Conservation (phyloP, 2,888 invertebrate species). For the Tinea trinotella region DNA sequence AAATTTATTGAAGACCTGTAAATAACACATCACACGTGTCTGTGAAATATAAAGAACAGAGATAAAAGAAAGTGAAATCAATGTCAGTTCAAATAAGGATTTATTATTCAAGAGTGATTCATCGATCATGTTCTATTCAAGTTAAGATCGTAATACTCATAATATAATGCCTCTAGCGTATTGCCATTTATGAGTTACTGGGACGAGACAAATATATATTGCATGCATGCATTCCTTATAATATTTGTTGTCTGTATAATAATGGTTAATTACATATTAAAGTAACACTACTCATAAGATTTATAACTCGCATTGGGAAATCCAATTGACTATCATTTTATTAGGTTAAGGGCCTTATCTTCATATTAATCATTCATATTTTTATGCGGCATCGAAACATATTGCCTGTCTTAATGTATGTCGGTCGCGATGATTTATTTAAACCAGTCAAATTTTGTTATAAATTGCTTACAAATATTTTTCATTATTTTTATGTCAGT, state of each 20-base stretch:
- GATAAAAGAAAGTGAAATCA: conserved; percentile 12
- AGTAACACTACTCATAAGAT: conserved; percentile 35
- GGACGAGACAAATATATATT: background rate
- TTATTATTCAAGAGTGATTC: conserved; percentile 9
- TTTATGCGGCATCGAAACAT: conserved; percentile 1
- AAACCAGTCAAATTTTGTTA: background rate
- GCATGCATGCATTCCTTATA: background rate
- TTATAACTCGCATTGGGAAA: conserved; percentile 46
- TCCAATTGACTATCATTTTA: conserved; percentile 43
- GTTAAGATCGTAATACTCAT: background rate
- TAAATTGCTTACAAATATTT: background rate
- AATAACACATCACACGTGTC: background rate
- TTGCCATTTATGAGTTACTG: conserved; percentile 9
- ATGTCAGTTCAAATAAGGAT: conserved; percentile 10
- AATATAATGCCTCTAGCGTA: background rate
- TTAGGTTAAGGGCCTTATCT: conserved; percentile 43
- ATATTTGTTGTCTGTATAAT: background rate
- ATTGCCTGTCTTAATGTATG: conserved; percentile 6
- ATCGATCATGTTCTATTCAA: background rate
- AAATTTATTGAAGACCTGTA: background rate
- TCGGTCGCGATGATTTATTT: conserved; percentile 6
- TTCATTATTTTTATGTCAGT: background rate
- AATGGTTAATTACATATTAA: background rate
- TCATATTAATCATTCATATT: conserved; percentile 41
- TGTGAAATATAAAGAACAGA: background rate